Conservation (phyloP, 2,113 vertebrate genomes). For the Sylvietta virens region DNA sequence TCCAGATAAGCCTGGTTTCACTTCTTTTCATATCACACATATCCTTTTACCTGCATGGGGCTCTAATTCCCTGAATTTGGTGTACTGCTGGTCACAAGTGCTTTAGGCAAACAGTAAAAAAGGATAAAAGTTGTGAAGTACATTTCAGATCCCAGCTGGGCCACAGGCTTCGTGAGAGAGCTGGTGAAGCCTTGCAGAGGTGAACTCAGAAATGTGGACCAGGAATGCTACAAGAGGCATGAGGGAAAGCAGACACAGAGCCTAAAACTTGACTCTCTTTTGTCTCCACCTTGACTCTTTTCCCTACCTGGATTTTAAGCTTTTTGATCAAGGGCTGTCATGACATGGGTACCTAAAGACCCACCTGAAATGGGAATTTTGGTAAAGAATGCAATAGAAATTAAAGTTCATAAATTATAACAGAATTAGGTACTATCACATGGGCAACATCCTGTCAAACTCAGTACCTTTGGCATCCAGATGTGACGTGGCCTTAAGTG, state of each 20-base stretch:
- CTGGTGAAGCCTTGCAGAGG: neutral
- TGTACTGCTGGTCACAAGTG: neutral
- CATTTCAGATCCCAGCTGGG: neutral
- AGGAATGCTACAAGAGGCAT: accelerated
- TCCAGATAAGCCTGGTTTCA: neutral
- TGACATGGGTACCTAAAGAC: neutral
- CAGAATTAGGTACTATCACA: neutral
- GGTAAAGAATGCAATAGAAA: neutral
- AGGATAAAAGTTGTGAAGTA: neutral
- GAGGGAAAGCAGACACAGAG: neutral
- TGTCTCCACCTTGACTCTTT: neutral
- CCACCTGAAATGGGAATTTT: neutral
- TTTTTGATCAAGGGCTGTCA: neutral
- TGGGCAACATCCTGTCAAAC: neutral
- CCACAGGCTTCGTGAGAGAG: neutral
- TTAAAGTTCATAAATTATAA: neutral
- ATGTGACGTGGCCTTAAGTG: neutral
- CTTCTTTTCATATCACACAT: neutral
- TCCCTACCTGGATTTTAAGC: neutral
- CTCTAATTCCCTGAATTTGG: neutral
- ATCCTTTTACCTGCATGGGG: neutral
- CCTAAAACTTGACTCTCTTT: neutral
- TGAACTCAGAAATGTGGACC: neutral
- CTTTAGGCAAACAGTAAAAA: neutral
- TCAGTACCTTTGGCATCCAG: neutral